Percentiles rank a stretch among this genome's conserved stretches.
Evolutionary conservation across 2,888 invertebrate species (phyloP).

Genomic region (Sesia apiformis): DNA sequence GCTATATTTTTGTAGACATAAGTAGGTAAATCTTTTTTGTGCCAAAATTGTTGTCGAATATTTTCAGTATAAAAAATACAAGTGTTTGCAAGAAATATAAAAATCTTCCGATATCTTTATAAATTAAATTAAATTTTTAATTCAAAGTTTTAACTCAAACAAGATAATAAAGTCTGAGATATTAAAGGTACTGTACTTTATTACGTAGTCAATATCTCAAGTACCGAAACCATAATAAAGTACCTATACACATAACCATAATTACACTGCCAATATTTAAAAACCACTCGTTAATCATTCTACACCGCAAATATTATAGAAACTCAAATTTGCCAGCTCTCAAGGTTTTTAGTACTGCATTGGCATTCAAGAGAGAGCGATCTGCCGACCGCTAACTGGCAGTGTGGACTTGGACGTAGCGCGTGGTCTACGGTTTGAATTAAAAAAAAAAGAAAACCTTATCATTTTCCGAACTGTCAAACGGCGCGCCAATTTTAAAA

Average conservation of each 20-base stretch:
- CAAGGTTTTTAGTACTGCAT: constrained; percentile 27
- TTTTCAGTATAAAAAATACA: not conserved
- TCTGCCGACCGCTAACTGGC: constrained; percentile 30
- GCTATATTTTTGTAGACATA: too few relatives aligned
- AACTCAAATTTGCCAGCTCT: constrained; percentile 26
- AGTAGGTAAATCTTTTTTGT: too few relatives aligned
- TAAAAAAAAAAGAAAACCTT: constrained; percentile 22
- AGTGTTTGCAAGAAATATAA: not conserved
- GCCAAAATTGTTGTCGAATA: too few relatives aligned
- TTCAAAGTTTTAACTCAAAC: not conserved
- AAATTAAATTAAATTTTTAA: not conserved
- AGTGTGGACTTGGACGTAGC: constrained; percentile 38
- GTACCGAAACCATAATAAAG: not conserved
- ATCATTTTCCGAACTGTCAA: constrained; percentile 32
- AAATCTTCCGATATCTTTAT: not conserved
- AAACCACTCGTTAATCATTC: constrained; percentile 4
- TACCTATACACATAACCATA: not conserved
- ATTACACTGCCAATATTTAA: constrained; percentile 7
- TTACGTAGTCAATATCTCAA: not conserved
- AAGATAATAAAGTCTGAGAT: too few relatives aligned
- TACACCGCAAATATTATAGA: constrained; percentile 7
- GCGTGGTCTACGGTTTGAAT: constrained; percentile 25
- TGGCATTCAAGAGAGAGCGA: constrained; percentile 48
- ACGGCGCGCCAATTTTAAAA: constrained; percentile 30
- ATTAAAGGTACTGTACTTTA: not conserved